Conservation (phyloP, 2,797 vertebrate species). For the Nannoperca australis region DNA sequence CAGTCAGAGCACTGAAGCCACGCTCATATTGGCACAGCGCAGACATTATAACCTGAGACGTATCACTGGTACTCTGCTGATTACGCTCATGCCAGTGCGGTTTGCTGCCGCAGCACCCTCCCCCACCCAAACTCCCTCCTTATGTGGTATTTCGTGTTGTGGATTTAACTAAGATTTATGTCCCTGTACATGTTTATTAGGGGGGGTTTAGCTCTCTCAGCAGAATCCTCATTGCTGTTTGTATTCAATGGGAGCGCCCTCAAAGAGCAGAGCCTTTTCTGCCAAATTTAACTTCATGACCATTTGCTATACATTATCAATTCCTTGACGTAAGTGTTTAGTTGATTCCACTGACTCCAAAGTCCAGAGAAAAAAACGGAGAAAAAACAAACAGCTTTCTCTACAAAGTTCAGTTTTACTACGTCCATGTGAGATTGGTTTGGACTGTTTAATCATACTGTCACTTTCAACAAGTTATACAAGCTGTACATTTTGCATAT, state of each 20-base stretch:
- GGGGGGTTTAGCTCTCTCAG: constrained; percentile 8
- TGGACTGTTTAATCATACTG: not conserved
- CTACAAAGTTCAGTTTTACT: not conserved
- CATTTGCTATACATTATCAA: not conserved
- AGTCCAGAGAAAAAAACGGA: too few relatives aligned
- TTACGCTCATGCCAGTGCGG: not conserved
- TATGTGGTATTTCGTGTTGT: not conserved
- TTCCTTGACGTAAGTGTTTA: not conserved
- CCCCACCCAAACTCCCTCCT: not conserved
- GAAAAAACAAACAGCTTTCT: not conserved
- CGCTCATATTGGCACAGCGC: fast-evolving
- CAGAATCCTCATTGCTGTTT: not conserved
- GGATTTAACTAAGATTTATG: constrained; percentile 7
- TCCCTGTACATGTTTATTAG: not conserved
- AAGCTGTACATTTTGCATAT: too few relatives aligned
- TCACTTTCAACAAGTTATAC: not conserved
- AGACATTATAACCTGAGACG: not conserved
- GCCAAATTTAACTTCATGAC: not conserved
- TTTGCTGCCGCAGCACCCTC: not conserved
- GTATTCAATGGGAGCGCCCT: not conserved
- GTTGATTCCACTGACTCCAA: constrained; percentile 13
- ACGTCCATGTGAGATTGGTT: not conserved
- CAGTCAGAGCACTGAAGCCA: not conserved
- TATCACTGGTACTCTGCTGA: not conserved
- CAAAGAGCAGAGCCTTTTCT: constrained; percentile 1